Conservation (phyloP, 2,888 invertebrate species). For the Furcula furcula region DNA sequence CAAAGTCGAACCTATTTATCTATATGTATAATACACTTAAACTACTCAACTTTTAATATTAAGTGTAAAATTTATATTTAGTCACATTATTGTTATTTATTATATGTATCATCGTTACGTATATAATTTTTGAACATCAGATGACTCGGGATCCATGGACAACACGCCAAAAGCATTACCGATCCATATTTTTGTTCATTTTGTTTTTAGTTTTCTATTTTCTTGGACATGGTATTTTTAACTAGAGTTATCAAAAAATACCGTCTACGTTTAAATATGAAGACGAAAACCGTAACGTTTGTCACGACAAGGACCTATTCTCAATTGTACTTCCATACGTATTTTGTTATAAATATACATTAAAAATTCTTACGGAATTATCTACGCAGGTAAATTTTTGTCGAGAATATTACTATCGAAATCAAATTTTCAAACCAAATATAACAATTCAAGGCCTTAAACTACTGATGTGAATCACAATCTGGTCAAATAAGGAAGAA, state of each 20-base stretch:
- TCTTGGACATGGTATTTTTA: constrained; percentile 68
- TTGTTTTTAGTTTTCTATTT: constrained; percentile 54
- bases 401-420: constrained; percentile 49
- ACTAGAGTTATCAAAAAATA: constrained; percentile 73
- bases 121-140: constrained; percentile 81
- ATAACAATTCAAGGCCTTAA: constrained; percentile 59
- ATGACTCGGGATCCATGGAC: constrained; percentile 66
- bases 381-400: constrained; percentile 51
- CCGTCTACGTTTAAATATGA: constrained; percentile 56
- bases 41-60: constrained; percentile 75
- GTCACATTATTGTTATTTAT: constrained; percentile 78
- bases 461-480: constrained; percentile 63
- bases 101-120: constrained; percentile 81
- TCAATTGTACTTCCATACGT: constrained; percentile 81
- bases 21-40: constrained; percentile 78
- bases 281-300: constrained; percentile 57
- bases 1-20: constrained; percentile 73
- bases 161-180: constrained; percentile 42
- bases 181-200: constrained; percentile 46
- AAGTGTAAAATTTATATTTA: constrained; percentile 79
- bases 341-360: constrained; percentile 73
- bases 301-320: constrained; percentile 62
- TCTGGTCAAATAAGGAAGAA: constrained; percentile 58
- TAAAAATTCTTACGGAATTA: constrained; percentile 64
- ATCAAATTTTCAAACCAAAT: constrained; percentile 53